Conservation (phyloP, 2,888 invertebrate species). For the Tanypteryx hageni region DNA sequence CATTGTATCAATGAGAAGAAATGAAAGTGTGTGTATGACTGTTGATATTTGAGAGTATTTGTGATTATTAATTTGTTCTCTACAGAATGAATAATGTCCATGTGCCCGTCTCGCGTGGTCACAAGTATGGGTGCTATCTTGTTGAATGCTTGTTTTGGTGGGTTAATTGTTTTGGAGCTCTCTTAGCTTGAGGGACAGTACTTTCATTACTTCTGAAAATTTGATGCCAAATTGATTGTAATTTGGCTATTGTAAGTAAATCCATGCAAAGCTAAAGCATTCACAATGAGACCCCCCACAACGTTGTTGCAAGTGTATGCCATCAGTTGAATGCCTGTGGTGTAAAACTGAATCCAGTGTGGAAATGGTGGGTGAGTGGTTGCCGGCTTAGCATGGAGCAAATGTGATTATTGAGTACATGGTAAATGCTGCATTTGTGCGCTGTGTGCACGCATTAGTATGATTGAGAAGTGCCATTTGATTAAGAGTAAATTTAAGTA, state of each 20-base stretch:
- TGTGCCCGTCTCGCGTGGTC: slow-evolving; percentile 56
- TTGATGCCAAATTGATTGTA: neutral
- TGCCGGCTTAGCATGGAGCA: slow-evolving; percentile 58
- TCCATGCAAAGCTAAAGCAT: slow-evolving; percentile 61
- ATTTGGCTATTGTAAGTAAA: slow-evolving; percentile 39
- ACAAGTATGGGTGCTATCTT: slow-evolving; percentile 61
- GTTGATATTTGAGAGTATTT: slow-evolving; percentile 40
- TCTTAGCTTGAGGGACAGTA: slow-evolving; percentile 36
- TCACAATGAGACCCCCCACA: slow-evolving; percentile 61
- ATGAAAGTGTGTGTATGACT: slow-evolving; percentile 34
- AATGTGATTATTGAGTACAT: slow-evolving; percentile 45
- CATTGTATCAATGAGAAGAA: slow-evolving; percentile 65
- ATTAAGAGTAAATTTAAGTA: slow-evolving; percentile 61
- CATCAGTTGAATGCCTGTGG: slow-evolving; percentile 62
- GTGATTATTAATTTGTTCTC: slow-evolving; percentile 59
- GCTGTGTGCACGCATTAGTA: slow-evolving; percentile 63
- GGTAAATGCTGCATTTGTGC: slow-evolving; percentile 62
- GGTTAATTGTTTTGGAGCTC: slow-evolving; percentile 55
- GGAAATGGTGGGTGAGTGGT: slow-evolving; percentile 58
- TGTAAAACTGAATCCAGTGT: slow-evolving; percentile 62
- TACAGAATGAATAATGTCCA: slow-evolving; percentile 61
- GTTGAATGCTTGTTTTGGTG: slow-evolving; percentile 62
- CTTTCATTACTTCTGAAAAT: slow-evolving; percentile 48
- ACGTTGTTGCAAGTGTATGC: slow-evolving; percentile 50
- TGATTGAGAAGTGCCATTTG: slow-evolving; percentile 61